Percentiles rank a stretch among this genome's conserved stretches.
Evolutionary conservation across 2,888 invertebrate species (phyloP).

Genomic region (Amiota mariae): DNA sequence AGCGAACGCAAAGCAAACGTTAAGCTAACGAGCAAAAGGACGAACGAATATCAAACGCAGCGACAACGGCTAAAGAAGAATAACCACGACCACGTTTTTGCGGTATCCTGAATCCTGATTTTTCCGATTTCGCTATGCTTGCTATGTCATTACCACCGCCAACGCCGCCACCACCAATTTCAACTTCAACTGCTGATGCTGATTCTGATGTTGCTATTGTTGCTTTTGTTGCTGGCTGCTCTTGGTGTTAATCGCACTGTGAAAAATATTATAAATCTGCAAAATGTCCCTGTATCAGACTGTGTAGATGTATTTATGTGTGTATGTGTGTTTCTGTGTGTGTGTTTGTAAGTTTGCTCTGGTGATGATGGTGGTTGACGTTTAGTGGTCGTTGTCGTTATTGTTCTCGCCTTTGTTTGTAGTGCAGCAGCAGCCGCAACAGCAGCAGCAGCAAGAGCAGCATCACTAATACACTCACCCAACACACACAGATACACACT

Average conservation of each 20-base stretch:
- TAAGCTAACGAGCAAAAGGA: slow-evolving; percentile 7
- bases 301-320: not conserved
- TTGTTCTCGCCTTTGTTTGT: slow-evolving; percentile 37
- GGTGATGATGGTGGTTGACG: slow-evolving; percentile 55
- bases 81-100: slow-evolving; percentile 53
- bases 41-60: slow-evolving; percentile 31
- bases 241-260: slow-evolving; percentile 52
- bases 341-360: not conserved
- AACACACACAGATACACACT: slow-evolving; percentile 41
- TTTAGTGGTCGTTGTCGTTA: slow-evolving; percentile 62
- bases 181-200: slow-evolving; percentile 40
- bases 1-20: slow-evolving; percentile 30
- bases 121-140: slow-evolving; percentile 54
- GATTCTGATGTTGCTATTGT: slow-evolving; percentile 40
- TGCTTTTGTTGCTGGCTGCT: slow-evolving; percentile 41
- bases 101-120: slow-evolving; percentile 63
- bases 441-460: slow-evolving; percentile 12
- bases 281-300: no score
- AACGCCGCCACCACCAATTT: slow-evolving; percentile 13
- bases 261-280: slow-evolving; percentile 50
- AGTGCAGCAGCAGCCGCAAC: slow-evolving; percentile 54
- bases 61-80: slow-evolving; percentile 48
- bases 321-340: slow-evolving; percentile 49
- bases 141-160: slow-evolving; percentile 23
- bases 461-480: slow-evolving; percentile 26